A percentile compares a stretch with the other conserved stretches of the same genome.
Conservation (phyloP, 2,113 vertebrate species). For the Silurus asotus region DNA sequence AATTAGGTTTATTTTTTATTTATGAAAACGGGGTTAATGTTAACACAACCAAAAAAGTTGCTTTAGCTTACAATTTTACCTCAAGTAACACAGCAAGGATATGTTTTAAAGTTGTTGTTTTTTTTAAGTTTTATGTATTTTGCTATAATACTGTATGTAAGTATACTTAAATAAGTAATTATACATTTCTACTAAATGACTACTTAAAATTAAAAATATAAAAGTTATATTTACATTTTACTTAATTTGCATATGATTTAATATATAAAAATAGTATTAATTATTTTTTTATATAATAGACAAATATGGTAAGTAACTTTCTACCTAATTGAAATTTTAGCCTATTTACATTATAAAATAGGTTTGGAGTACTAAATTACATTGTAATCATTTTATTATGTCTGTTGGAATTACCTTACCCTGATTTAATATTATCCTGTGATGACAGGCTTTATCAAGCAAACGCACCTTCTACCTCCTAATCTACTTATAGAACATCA, state of each 20-base stretch:
- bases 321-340: neutral
- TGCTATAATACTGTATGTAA: neutral
- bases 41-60: neutral
- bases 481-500: neutral
- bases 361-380: neutral
- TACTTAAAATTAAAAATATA: no score
- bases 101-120: neutral
- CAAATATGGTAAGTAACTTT: neutral
- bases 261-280: neutral
- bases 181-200: no score
- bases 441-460: neutral
- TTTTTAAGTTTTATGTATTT: neutral
- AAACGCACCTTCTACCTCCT: neutral
- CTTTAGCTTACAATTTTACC: neutral
- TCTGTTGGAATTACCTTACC: neutral
- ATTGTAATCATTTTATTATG: neutral
- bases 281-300: neutral
- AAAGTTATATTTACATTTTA: neutral
- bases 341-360: slow-evolving; percentile 1
- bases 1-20: neutral
- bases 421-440: slow-evolving; percentile 3
- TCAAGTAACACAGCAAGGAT: neutral
- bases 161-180: no score
- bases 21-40: neutral
- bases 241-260: neutral